Evolutionary conservation across 2,797 vertebrate species (phyloP), one percentile per base, ranked within the genome.

Genomic region (Pseudopleuronectes americanus): DNA sequence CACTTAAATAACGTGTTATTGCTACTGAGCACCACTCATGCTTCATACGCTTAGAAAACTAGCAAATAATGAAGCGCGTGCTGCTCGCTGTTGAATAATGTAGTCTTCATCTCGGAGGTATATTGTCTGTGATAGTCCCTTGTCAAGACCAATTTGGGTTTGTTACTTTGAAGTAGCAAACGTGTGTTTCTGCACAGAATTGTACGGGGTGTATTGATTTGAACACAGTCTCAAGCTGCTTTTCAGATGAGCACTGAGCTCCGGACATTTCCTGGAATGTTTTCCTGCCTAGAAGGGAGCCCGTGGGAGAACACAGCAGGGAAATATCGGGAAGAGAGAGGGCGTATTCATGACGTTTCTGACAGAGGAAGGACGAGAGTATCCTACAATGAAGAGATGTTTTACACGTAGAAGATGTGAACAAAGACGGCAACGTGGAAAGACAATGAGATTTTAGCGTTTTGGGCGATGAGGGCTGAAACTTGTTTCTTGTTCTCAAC

Each of bases 51-150:
- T 63, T 61, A 28, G 26, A 53, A 73, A 59, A 68, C 62, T 21
- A 41, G 9, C 23, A 64, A 59, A 69, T 74, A 73, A 82, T 71
- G 41, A 84, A 56, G 6, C 54, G 6, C 54, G 59, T 0, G 65
- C 55, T 49, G 71, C 63, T 71, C 47, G 26, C 23, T n/a, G 48
- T 60, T 70, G 79, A 71, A 74, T 74, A 47, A 79, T 47, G 53
- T 57, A 68, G 68, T 71, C 59, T 66, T 78, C 57, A 57, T 57
- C 57, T 68, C 9, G 0, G 43, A 65, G 47, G 59, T 66, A 53
- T 23, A 66, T 66, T 26, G 71, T 90, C 84, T 90, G 87, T 91
- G 88, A 93, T 86, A 85, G 91, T 89, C 89, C 84, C 87, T 84
- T 86, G 88, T 91, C 77, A 79, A 63, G 59, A 86, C 71, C 55